Conservation (phyloP, 2,888 invertebrate species). For the Plebejus anna region DNA sequence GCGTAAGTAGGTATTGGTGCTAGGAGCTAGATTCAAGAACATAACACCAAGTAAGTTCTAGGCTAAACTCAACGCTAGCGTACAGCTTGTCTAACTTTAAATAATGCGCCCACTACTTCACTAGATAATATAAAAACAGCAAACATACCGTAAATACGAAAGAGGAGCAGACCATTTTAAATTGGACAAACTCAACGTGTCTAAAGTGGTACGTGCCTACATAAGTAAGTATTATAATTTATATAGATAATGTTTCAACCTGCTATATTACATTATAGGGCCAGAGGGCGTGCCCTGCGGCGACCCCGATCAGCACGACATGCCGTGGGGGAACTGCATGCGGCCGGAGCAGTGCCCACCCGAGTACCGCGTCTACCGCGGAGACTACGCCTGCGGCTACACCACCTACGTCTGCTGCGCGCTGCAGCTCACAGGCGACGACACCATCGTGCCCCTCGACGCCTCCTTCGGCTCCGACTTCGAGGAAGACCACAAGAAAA, state of each 20-base stretch:
- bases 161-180: no score
- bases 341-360: conserved; percentile 58
- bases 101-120: no score
- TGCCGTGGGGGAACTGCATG: conserved; percentile 68
- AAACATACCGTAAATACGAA: no score
- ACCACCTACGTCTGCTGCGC: conserved; percentile 62
- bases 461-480: conserved; percentile 60
- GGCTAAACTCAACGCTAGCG: no score
- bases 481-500: conserved; percentile 39
- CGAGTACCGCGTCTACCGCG: conserved; percentile 63
- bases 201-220: no score
- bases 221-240: no score
- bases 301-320: conserved; percentile 65
- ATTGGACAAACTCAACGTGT: no score
- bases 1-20: no score
- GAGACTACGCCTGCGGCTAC: conserved; percentile 63
- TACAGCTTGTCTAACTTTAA: no score
- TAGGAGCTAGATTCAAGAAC: no score
- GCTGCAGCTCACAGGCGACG: conserved; percentile 56
- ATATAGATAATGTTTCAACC: background rate
- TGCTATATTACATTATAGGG: conserved; percentile 48
- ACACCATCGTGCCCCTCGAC: conserved; percentile 63
- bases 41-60: no score
- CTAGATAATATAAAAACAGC: no score
- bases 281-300: conserved; percentile 71